Conservation (phyloP, 1,140 invertebrate genomes). For the Oreohelix idahoensis region DNA sequence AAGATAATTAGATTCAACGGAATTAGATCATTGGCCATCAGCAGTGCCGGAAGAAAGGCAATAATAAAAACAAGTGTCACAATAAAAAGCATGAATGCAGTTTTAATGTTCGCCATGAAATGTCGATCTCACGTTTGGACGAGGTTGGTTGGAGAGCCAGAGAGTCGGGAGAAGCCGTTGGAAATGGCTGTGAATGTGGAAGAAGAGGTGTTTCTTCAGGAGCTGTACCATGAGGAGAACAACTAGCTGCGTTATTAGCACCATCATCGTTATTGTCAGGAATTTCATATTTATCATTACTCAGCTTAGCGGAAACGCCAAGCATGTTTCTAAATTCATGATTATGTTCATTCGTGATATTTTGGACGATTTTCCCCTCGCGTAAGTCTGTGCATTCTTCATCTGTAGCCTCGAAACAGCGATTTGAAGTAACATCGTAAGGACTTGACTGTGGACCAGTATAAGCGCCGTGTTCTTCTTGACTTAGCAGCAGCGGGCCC, state of each 20-base stretch:
- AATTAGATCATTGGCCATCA: conserved; percentile 54
- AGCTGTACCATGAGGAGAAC: neutral
- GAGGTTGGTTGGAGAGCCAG: neutral
- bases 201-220: conserved; percentile 23
- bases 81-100: conserved; percentile 57
- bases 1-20: conserved; percentile 51
- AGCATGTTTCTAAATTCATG: too few species aligned
- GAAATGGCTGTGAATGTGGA: neutral
- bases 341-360: too few species aligned
- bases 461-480: neutral
- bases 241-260: too few species aligned
- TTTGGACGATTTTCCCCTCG: too few species aligned
- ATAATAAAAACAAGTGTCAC: conserved; percentile 60
- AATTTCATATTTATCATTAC: too few species aligned
- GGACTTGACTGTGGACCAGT: neutral
- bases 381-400: too few species aligned
- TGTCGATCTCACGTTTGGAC: conserved; percentile 33
- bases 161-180: neutral
- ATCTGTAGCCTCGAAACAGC: too few species aligned
- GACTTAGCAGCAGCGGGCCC: too few species aligned
- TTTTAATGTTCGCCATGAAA: conserved; percentile 55
- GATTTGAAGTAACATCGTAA: too few species aligned
- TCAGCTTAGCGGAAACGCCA: neutral
- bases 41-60: conserved; percentile 53
- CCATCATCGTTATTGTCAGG: neutral